Percentiles rank a stretch among this genome's conserved stretches.
These are phyloP conservation scores for Cyprinodon tularosa DNA, from an alignment of 2,113 vertebrate genomes.

Conservation along the genomic window DNA sequence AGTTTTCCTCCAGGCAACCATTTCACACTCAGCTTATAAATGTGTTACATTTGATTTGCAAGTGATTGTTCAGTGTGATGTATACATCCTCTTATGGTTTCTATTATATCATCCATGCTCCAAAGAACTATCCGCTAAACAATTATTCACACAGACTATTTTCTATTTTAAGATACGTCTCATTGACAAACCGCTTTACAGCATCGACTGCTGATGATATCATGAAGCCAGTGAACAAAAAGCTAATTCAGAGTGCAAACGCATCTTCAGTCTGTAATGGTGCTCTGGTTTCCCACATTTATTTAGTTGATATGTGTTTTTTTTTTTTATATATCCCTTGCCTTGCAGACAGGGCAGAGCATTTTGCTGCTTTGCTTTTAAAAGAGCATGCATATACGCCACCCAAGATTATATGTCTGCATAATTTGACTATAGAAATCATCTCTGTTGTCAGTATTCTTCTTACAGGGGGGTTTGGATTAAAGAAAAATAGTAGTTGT, in stretches of 20 bases:
- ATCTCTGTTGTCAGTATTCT: background rate
- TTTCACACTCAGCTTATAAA: too few relatives aligned
- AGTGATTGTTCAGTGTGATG: background rate
- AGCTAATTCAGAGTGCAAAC: background rate
- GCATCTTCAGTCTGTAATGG: background rate
- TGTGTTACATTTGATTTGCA: too few relatives aligned
- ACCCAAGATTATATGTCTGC: too few relatives aligned
- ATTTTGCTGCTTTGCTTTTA: too few relatives aligned
- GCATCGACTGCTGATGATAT: background rate
- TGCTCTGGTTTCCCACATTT: background rate
- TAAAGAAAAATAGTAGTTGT: background rate
- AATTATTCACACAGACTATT: background rate
- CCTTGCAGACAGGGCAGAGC: too few relatives aligned
- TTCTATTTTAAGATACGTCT: background rate
- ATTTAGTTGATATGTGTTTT: background rate
- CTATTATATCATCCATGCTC: background rate
- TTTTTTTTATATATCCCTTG: background rate
- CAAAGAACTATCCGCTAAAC: background rate
- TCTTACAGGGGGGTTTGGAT: background rate
- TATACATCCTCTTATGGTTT: background rate
- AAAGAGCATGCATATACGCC: background rate
- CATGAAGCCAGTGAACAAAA: background rate
- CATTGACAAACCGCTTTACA: background rate
- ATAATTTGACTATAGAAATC: background rate
- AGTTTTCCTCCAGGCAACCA: background rate